Evolutionary conservation across 2,113 vertebrate genomes (phyloP).

Genomic region (Coracopsis vasa): DNA sequence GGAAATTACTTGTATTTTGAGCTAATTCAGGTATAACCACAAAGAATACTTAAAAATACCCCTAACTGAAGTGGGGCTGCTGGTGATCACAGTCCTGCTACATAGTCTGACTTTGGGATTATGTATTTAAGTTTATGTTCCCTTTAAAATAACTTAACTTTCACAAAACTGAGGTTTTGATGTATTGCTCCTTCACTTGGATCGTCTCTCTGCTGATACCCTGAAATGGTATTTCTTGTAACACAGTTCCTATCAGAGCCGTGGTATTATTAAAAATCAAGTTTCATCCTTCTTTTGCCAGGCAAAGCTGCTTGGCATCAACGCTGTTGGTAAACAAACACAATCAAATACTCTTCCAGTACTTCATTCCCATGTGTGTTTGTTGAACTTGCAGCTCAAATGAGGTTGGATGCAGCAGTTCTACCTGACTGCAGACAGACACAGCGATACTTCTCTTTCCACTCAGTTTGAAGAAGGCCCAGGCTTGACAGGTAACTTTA

Average conservation of each 20-base stretch:
- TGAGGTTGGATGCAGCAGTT: conserved; percentile 4
- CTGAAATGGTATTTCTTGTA: conserved; percentile 2
- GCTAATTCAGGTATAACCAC: neutral
- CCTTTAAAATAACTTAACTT: neutral
- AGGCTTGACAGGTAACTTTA: neutral
- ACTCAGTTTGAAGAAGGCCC: neutral
- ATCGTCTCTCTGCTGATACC: neutral
- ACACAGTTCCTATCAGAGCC: neutral
- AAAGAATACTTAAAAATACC: neutral
- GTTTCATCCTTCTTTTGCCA: neutral
- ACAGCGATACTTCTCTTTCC: neutral
- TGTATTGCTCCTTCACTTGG: conserved; percentile 1
- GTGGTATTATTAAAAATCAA: conserved; percentile 15
- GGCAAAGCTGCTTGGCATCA: conserved; percentile 33
- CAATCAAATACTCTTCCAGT: conserved; percentile 48
- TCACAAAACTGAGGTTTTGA: neutral
- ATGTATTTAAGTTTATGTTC: neutral
- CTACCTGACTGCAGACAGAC: conserved; percentile 10
- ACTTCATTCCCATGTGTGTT: conserved; percentile 27
- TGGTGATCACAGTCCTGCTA: neutral
- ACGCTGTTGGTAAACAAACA: conserved; percentile 43
- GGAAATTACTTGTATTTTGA: neutral
- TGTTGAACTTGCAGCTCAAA: conserved; percentile 20
- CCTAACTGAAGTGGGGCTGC: neutral
- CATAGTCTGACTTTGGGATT: neutral